Conservation (phyloP, 1,140 invertebrate genomes). For the Wiebesia pumilae region DNA sequence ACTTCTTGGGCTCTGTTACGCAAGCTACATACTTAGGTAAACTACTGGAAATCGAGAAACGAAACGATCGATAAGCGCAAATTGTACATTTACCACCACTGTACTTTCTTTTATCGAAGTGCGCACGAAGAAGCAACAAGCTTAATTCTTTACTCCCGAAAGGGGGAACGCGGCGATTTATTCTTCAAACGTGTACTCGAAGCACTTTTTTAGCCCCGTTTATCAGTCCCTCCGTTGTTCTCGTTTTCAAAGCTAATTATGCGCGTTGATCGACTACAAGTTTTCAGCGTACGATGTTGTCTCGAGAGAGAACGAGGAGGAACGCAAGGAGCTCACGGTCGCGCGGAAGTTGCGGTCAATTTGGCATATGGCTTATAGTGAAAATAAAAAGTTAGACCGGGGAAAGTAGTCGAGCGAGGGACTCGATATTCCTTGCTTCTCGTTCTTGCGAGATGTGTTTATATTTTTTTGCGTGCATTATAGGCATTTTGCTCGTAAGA, state of each 20-base stretch:
- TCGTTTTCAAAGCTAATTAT: slow-evolving; percentile 14
- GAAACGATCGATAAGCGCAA: not conserved
- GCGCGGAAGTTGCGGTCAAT: slow-evolving; percentile 47
- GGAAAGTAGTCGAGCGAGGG: slow-evolving; percentile 7
- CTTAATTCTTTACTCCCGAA: not conserved
- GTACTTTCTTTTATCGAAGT: not conserved
- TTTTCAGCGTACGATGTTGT: slow-evolving; percentile 4
- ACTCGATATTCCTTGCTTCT: not conserved
- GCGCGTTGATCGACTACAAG: slow-evolving; percentile 6
- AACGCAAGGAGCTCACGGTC: not conserved
- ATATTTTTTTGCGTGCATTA: not conserved
- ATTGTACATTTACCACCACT: not conserved
- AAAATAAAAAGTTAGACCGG: slow-evolving; percentile 35
- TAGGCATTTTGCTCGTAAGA: not conserved
- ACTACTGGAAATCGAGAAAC: not conserved
- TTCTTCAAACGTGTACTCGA: not conserved
- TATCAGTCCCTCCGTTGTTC: not conserved
- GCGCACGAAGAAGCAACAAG: not conserved
- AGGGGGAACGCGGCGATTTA: not conserved
- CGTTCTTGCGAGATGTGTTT: not conserved
- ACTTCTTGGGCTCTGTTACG: not conserved
- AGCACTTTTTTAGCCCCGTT: not conserved
- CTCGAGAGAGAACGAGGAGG: not conserved
- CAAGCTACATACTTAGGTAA: not conserved
- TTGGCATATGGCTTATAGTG: slow-evolving; percentile 43